Conservation (phyloP, 2,888 invertebrate genomes). For the Thereva nobilitata region DNA sequence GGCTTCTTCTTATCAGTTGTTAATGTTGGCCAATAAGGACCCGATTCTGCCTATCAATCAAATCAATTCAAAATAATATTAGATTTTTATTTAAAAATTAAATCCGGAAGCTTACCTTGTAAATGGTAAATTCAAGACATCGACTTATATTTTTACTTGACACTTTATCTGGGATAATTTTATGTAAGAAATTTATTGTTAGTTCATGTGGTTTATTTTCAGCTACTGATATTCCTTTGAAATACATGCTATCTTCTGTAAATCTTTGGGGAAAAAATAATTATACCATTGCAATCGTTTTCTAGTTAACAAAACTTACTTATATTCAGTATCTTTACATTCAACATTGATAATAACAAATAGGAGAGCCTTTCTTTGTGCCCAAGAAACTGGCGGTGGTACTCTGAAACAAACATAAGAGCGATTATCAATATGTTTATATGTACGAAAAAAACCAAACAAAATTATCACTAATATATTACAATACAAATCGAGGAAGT, state of each 20-base stretch:
- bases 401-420: constrained; percentile 43
- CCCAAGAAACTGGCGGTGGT: constrained; percentile 91
- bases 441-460: too few relatives aligned
- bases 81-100: neutral
- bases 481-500: too few relatives aligned
- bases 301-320: constrained; percentile 59
- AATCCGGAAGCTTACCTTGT: constrained; percentile 59
- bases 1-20: constrained; percentile 87
- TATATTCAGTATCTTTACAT: constrained; percentile 82
- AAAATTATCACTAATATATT: too few relatives aligned
- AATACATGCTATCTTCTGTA: constrained; percentile 74
- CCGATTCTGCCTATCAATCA: constrained; percentile 62
- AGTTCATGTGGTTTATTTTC: constrained; percentile 86
- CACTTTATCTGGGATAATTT: constrained; percentile 81
- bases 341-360: constrained; percentile 90
- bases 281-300: constrained; percentile 3
- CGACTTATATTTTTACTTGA: constrained; percentile 72
- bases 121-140: constrained; percentile 74
- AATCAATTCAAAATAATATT: neutral
- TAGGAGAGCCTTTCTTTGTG: constrained; percentile 81
- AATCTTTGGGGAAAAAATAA: constrained; percentile 58
- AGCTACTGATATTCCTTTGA: constrained; percentile 83
- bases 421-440: too few relatives aligned
- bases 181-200: constrained; percentile 80
- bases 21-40: constrained; percentile 85